These are phyloP conservation scores for Pyrochroa serraticornis DNA, from an alignment of 2,888 invertebrate genomes.

Conservation along the genomic window DNA sequence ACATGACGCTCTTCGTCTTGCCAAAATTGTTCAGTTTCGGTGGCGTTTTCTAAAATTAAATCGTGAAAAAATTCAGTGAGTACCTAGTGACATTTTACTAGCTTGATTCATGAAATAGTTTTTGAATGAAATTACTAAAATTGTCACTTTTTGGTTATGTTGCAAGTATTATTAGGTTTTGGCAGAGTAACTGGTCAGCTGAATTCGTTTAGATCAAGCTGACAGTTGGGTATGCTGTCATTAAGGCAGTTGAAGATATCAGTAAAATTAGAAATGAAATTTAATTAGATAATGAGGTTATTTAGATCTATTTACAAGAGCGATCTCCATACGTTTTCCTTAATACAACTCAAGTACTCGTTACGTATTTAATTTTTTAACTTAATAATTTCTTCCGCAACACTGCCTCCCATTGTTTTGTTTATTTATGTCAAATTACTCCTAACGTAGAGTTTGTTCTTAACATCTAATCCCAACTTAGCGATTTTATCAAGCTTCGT, in stretches of 20 bases:
- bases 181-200: constrained; percentile 6
- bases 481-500: neutral
- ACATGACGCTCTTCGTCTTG: no score
- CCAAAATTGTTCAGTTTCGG: no score
- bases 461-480: neutral
- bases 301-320: constrained; percentile 1
- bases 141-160: constrained; percentile 1
- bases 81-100: neutral
- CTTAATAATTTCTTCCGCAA: neutral
- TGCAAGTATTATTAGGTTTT: constrained; percentile 11
- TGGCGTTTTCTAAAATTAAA: no score
- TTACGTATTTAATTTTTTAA: constrained; percentile 6
- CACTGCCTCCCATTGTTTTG: constrained; percentile 4
- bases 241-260: neutral
- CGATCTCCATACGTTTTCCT: constrained; percentile 4
- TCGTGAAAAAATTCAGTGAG: no score
- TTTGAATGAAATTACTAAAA: constrained; percentile 4
- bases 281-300: constrained; percentile 21
- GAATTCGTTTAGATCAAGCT: constrained; percentile 6
- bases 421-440: neutral
- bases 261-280: constrained; percentile 10
- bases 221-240: constrained; percentile 3
- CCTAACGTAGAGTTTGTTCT: neutral
- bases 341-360: constrained; percentile 2
- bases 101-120: constrained; percentile 7